Conservation (phyloP, 1,140 invertebrate genomes). For the Amphibalanus amphitrite region DNA sequence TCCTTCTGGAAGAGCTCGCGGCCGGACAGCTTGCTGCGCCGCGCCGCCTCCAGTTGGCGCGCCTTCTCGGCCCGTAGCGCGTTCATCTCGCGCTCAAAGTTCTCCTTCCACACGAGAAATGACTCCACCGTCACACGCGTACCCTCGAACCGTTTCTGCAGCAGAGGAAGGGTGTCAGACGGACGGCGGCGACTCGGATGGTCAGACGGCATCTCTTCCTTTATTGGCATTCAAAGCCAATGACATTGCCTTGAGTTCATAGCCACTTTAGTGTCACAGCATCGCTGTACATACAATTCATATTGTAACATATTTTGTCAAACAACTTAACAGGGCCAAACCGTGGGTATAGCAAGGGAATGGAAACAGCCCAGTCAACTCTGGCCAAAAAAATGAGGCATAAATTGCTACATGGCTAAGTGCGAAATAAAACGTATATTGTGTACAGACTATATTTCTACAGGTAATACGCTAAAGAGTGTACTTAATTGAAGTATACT, state of each 20-base stretch:
- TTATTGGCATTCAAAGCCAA: slow-evolving; percentile 7
- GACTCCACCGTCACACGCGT: slow-evolving; percentile 86
- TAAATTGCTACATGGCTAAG: too few species aligned
- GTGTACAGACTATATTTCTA: too few species aligned
- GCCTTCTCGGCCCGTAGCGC: slow-evolving; percentile 51
- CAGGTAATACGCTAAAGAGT: too few species aligned
- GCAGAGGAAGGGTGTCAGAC: slow-evolving; percentile 12
- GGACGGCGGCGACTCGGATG: not conserved
- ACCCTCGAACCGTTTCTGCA: slow-evolving; percentile 82
- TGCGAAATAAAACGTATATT: too few species aligned
- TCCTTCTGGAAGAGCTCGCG: slow-evolving; percentile 83
- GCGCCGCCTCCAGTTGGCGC: slow-evolving; percentile 46
- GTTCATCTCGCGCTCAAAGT: slow-evolving; percentile 79
- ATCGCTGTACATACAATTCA: not conserved
- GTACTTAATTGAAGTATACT: too few species aligned
- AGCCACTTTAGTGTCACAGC: not conserved
- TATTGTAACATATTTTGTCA: too few species aligned
- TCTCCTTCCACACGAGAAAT: slow-evolving; percentile 86
- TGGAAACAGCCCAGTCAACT: too few species aligned
- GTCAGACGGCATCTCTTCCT: not conserved
- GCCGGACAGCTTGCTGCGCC: slow-evolving; percentile 37
- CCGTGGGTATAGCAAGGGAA: too few species aligned
- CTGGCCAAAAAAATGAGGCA: too few species aligned
- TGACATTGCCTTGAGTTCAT: not conserved
- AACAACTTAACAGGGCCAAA: too few species aligned